Conservation (phyloP, 2,888 invertebrate species). For the Darwinula stevensoni region DNA sequence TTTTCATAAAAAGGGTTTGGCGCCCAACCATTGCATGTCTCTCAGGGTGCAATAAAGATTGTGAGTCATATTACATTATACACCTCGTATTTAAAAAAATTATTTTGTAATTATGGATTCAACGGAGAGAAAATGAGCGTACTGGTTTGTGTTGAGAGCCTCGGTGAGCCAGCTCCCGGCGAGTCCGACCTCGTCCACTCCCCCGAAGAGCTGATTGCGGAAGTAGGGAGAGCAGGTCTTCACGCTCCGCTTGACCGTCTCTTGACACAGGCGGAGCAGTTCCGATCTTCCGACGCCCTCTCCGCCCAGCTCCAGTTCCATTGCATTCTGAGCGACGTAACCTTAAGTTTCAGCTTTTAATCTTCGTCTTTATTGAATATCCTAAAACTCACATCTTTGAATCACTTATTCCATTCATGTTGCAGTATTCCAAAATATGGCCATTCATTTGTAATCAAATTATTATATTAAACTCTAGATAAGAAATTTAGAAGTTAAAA, state of each 20-base stretch:
- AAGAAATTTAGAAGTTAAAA: too few species aligned
- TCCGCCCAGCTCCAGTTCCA: neutral
- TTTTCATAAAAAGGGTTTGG: too few species aligned
- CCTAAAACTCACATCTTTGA: neutral
- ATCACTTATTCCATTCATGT: neutral
- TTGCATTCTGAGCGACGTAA: too few species aligned
- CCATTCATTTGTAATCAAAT: too few species aligned
- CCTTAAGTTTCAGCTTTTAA: too few species aligned
- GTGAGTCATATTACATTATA: too few species aligned
- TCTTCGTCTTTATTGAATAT: neutral
- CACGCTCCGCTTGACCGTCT: neutral
- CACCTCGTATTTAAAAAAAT: too few species aligned
- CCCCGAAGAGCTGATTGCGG: neutral
- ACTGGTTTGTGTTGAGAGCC: conserved; percentile 1
- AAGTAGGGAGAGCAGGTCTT: neutral
- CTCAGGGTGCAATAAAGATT: too few species aligned
- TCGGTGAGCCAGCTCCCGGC: neutral
- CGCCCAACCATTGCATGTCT: too few species aligned
- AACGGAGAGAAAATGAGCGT: neutral
- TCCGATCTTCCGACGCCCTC: neutral
- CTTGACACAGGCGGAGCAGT: neutral
- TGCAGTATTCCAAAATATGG: too few species aligned
- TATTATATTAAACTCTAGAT: too few species aligned
- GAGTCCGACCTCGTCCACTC: neutral
- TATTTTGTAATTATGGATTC: too few species aligned